Evolutionary conservation across 2,888 invertebrate species (phyloP), one percentile per base, ranked within the genome.

Genomic region (Alitta virens): DNA sequence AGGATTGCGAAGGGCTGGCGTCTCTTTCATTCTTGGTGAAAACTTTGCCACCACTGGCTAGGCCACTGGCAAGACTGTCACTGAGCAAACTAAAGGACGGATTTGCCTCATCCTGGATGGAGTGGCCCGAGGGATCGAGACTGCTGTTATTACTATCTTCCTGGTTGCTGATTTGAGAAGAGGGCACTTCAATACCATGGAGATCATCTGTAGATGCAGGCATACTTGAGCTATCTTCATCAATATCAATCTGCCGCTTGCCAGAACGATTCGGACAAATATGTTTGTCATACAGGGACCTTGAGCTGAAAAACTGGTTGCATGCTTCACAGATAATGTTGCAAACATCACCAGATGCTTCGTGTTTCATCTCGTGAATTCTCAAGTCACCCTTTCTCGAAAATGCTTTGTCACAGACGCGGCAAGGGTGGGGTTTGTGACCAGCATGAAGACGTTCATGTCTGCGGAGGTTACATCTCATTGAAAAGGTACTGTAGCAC

Each of bases 391-490:
- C 54, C 38, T 53, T 63, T 21, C 68, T 63, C 2, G 68, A 53
- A 26, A 68, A 68, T 14, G 63, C 51, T 24, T 62, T 62, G 1
- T 55, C 50, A 40, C 68, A 68, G 23, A 43, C 16, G 12, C 55
- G 24, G 25, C 68, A 68, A 40, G 54, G n/a, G 60, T 63, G 60
- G 3, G 64, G 68, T 43, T 66, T 65, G 16, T 62, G 27, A 3
- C 68, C 68, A 18, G 59, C 56, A 55, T 68, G 68, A 5, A 68
- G 67, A 2, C 68, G 57, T 57, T 69, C 65, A 52, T 68, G 68
- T 14, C 68, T 59, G 7, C 60, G 60, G n/a, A 68, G 53, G 43
- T 68, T 68, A 43, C 68, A 68, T 23, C 62, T 43, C 52, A 68
- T 56, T 0, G 68, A 66, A 61, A 68, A 68, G 2, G 64, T 68